Evolutionary conservation across 2,888 invertebrate genomes (phyloP).

Genomic region (Sisyra terminalis): DNA sequence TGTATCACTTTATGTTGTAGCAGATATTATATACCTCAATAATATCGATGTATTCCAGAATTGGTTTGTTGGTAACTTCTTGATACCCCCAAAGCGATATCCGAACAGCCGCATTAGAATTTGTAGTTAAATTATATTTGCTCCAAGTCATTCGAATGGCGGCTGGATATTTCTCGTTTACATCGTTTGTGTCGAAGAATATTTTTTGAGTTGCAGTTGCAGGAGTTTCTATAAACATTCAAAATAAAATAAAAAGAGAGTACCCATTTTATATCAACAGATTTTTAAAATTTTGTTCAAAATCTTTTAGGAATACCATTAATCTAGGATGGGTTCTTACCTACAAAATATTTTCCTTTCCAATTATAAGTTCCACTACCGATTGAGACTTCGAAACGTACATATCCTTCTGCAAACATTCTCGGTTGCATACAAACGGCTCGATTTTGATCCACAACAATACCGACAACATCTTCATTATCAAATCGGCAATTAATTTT

Average conservation of each 20-base stretch:
- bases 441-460: constrained; percentile 60
- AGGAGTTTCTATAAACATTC: constrained; percentile 61
- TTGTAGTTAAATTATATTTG: constrained; percentile 68
- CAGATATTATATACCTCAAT: constrained; percentile 33
- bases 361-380: constrained; percentile 72
- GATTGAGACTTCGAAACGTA: constrained; percentile 71
- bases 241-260: too few species aligned
- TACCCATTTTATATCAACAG: too few species aligned
- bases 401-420: constrained; percentile 74
- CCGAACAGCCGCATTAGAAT: constrained; percentile 55
- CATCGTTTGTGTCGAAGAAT: constrained; percentile 55
- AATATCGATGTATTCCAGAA: constrained; percentile 63
- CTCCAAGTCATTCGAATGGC: constrained; percentile 73
- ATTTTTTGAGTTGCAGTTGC: constrained; percentile 74
- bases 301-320: neutral
- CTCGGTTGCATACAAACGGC: constrained; percentile 83
- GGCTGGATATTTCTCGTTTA: constrained; percentile 55
- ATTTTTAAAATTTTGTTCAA: constrained; percentile 3
- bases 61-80: constrained; percentile 65
- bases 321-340: constrained; percentile 32
- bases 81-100: constrained; percentile 84
- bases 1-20: constrained; percentile 1
- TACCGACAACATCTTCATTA: constrained; percentile 60
- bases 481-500: constrained; percentile 74
- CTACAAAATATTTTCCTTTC: constrained; percentile 82